phyloP scores from a whole-genome alignment of 1,140 invertebrate species.

The Achroia grisella region DNA sequence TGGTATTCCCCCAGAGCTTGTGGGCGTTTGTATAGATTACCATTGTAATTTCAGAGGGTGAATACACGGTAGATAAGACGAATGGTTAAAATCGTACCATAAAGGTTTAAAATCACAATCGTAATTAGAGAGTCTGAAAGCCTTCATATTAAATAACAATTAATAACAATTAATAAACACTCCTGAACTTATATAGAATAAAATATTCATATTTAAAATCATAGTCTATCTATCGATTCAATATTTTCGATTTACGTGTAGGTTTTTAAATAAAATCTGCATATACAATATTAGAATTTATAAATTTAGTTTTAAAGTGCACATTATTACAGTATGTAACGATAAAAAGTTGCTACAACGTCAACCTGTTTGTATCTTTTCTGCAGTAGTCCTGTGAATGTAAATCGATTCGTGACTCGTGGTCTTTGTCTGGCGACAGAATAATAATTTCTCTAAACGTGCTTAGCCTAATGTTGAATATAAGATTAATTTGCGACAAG shows the following conservation, averaged over 20 bases:
- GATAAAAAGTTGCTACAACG: not conserved
- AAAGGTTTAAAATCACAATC: too few relatives aligned
- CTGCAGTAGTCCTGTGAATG: constrained; percentile 9
- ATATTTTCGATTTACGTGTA: too few relatives aligned
- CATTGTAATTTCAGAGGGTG: constrained; percentile 16
- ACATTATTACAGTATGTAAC: too few relatives aligned
- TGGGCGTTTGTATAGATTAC: constrained; percentile 11
- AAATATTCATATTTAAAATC: too few relatives aligned
- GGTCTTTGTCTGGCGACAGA: constrained; percentile 15
- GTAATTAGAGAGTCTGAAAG: too few relatives aligned
- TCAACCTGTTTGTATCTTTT: not conserved
- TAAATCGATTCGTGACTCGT: constrained; percentile 12
- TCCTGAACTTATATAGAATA: too few relatives aligned
- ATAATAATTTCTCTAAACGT: constrained; percentile 24
- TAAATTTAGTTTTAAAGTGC: not conserved
- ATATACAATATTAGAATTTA: not conserved
- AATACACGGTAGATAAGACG: constrained; percentile 15
- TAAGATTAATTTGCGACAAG: too few relatives aligned
- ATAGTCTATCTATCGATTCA: too few relatives aligned
- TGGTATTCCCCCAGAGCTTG: constrained; percentile 19
- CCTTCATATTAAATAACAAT: too few relatives aligned
- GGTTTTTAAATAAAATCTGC: too few relatives aligned
- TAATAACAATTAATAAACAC: too few relatives aligned
- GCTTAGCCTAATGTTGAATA: not conserved
- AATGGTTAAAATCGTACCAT: too few relatives aligned